These are phyloP conservation scores for Micromussa lordhowensis DNA, from an alignment of 92 coral and sea anemone genomes.

Conservation along the genomic window DNA sequence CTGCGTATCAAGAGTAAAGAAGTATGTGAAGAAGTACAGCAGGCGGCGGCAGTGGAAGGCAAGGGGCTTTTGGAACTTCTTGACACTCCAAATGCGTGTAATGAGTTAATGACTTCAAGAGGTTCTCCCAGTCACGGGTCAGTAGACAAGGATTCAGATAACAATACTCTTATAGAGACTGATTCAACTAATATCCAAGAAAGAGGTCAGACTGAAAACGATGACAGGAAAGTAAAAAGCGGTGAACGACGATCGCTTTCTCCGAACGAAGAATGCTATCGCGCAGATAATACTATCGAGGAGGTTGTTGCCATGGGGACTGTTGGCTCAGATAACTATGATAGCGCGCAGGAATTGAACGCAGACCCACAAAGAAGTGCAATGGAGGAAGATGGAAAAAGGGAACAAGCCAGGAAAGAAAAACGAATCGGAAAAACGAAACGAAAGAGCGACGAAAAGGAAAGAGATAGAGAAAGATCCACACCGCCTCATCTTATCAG, in stretches of 20 bases:
- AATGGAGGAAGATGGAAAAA: slow-evolving; percentile 75
- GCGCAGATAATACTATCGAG: slow-evolving; percentile 8
- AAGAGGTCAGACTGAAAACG: slow-evolving; percentile 1
- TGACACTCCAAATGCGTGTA: neutral
- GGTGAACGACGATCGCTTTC: slow-evolving; percentile 2
- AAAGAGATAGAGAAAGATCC: slow-evolving; percentile 81
- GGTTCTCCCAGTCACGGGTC: slow-evolving; percentile 16
- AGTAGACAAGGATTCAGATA: slow-evolving; percentile 17
- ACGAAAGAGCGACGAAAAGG: slow-evolving; percentile 78
- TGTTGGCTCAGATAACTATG: slow-evolving; percentile 71
- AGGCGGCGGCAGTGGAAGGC: neutral
- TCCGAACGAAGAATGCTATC: slow-evolving; percentile 15
- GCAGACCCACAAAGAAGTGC: slow-evolving; percentile 58
- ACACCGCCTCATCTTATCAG: slow-evolving; percentile 92
- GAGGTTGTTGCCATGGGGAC: slow-evolving; percentile 35
- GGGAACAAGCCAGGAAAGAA: slow-evolving; percentile 72
- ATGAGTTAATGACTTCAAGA: neutral
- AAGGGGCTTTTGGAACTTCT: slow-evolving; percentile 3
- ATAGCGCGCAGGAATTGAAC: slow-evolving; percentile 73
- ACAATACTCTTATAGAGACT: neutral
- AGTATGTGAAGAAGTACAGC: neutral
- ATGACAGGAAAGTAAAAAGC: neutral
- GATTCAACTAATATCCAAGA: neutral
- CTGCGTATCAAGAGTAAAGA: slow-evolving; percentile 10
- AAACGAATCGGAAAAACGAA: slow-evolving; percentile 78